Evolutionary conservation across 2,113 vertebrate species (phyloP).

Genomic region (Sapayoa aenigma): DNA sequence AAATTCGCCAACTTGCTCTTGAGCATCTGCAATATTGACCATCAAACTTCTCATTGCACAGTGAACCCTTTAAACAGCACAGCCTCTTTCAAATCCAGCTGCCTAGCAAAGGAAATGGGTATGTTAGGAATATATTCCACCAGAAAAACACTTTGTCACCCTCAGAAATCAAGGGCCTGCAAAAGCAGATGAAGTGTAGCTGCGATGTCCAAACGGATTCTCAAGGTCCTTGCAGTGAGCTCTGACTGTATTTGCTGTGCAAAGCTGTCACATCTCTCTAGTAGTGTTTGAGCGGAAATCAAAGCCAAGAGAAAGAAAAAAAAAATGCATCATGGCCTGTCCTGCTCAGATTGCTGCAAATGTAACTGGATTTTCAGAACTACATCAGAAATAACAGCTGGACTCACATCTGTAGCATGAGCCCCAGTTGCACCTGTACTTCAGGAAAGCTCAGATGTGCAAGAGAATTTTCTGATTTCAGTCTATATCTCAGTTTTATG

Average conservation of each 20-base stretch:
- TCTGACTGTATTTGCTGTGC: background rate
- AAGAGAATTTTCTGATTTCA: background rate
- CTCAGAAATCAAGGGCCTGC: background rate
- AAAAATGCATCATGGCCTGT: background rate
- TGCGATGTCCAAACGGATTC: background rate
- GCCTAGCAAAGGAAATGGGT: background rate
- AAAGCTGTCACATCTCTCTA: background rate
- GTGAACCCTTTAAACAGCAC: background rate
- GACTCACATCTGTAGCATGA: background rate
- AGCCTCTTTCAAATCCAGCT: background rate
- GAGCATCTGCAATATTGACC: background rate
- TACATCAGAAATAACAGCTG: background rate
- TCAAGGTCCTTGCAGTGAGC: background rate
- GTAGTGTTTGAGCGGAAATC: background rate
- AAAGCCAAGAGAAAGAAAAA: background rate
- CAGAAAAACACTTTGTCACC: background rate
- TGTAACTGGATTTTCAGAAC: background rate
- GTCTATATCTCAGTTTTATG: background rate
- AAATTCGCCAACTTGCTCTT: background rate
- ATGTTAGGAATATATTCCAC: background rate
- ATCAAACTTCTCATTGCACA: background rate
- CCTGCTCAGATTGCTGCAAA: background rate
- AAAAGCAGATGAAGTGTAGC: background rate
- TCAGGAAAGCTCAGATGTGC: background rate
- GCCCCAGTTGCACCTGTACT: background rate